Base-by-base conservation (phyloP, 2,797 vertebrate genomes). In the Gambelia wislizenii region DNA sequence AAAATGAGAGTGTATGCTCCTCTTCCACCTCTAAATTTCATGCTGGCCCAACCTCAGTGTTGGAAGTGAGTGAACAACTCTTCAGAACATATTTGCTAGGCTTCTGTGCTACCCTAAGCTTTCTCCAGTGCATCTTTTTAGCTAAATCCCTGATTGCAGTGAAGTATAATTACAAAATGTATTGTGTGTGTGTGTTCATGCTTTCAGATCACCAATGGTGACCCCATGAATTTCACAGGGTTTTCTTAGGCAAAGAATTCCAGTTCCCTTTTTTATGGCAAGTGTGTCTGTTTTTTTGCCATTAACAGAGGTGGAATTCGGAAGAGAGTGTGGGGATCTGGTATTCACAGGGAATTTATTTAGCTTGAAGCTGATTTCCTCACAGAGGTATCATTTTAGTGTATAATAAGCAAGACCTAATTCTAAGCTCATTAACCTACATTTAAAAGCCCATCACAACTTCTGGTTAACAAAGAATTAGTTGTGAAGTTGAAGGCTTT, bases 251-350 rank as follows among this genome's bases (percentile, higher is more conserved):
- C 75, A 54, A 84, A 79, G 39, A 74, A 89, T 72, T 2, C 36
- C n/a, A 14, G 80, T 20, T 20, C 87, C 3, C 7, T 90, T 86
- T n/a, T 90, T 22, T 79, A 87, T 3, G 87, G 69, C 39, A 67
- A 69, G 47, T 16, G 6, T 6, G 86, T 81, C 39, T 81, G 33
- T 44, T 90, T 86, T 49, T 87, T 14, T 87, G 16, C 36, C 27
- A 86, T 83, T 77, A 89, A 67, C 5, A 61, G 0, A n/a, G 22
- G 89, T 18, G 5, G 30, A 74, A 83, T 30, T 54, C 54, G 78
- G 74, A 1, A 52, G 2, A 79, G 91, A n/a, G 1, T 81, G n/a
- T 30, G 74, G 14, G 89, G 61, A 36, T 39, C 14, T 79, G 2
- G 64, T 14, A 81, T 18, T 79, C 0, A 47, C 72, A 61, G 42